A percentile compares a stretch with the other conserved stretches of the same genome.
Evolutionary conservation across 1,140 invertebrate species (phyloP).

Genomic region (Drosophila trapezifrons): DNA sequence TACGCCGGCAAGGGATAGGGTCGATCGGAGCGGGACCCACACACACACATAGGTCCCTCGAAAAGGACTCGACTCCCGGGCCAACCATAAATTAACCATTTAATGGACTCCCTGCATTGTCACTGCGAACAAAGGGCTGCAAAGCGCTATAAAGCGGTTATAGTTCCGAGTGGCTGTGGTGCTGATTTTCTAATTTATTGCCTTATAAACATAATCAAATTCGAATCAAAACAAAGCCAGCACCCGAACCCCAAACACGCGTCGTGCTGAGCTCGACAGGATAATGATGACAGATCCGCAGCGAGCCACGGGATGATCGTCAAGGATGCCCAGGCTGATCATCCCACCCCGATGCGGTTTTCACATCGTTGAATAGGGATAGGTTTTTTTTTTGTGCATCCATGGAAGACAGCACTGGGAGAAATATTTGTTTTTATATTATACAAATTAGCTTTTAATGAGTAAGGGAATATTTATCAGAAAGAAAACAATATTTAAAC

Average conservation of each 20-base stretch:
- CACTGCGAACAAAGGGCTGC: conserved; percentile 37
- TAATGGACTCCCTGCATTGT: conserved; percentile 49
- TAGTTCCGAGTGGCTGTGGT: conserved; percentile 24
- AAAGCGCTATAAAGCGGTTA: conserved; percentile 36
- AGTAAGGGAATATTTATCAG: neutral
- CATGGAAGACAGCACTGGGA: neutral
- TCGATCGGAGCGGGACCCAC: conserved; percentile 3
- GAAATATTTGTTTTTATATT: neutral
- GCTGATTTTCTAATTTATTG: conserved; percentile 66
- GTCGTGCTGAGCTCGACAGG: conserved; percentile 50
- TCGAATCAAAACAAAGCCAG: conserved; percentile 69
- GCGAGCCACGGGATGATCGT: conserved; percentile 26
- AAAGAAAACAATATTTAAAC: too few relatives aligned
- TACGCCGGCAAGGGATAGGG: conserved; percentile 21
- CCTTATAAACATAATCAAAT: conserved; percentile 77
- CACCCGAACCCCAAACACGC: conserved; percentile 27
- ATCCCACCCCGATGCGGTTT: conserved; percentile 50
- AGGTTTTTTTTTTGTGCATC: neutral
- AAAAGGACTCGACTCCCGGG: neutral
- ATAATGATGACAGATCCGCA: conserved; percentile 59
- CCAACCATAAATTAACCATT: conserved; percentile 63
- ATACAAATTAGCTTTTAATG: neutral
- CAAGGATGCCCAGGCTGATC: conserved; percentile 28
- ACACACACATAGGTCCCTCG: conserved; percentile 2
- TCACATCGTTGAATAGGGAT: conserved; percentile 44